Base-by-base conservation (phyloP, 2,888 invertebrate species). In the Morpho helenor region DNA sequence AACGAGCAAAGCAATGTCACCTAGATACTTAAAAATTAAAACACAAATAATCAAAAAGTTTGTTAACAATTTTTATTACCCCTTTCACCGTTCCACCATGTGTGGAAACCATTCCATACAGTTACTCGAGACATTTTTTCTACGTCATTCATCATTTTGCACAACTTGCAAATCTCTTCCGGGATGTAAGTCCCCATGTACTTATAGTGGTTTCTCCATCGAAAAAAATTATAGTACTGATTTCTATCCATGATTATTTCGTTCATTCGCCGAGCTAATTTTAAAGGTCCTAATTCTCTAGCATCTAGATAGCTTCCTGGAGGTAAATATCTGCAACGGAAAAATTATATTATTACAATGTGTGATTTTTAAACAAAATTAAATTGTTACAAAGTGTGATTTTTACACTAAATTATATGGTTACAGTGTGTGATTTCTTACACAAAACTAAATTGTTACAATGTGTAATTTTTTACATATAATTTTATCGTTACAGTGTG, bases 241-340 rank as follows among this genome's bases (percentile, higher is more conserved):
- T 62, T 64, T 6, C 60, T 60, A 56, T 75, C 66, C 5, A 60
- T 61, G 8, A 70, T 68, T 31, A 76, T 64, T 3, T 66, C 66
- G 43, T 66, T 60, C 69, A 77, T 76, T 8, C 57, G 56, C 7
- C 59, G 61, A 0, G 75, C 74, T 9, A 76, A 60, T 7, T 63
- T 59, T n/a, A 60, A 52, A 0, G 74, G 64, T 7, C 70, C 70
- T 5, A 73, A 61, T 8, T 70, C 61, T 9, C 63, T 61, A 0
- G 69, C 77, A 56, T 77, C 63, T 10, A 78, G 63, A 50, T 74
- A 76, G 10, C 68, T 70, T 7, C 72, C 74, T 2, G 70, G 70
- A 0, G 74, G 72, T 6, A 75, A 60, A 39, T 65, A 68, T 49
- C 65, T 65, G 69, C 7, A 63, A 67, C 39, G 22, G 5, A 9